These are phyloP conservation scores for Botia kubotai DNA, from an alignment of 2,797 vertebrate species.

Conservation along the genomic window DNA sequence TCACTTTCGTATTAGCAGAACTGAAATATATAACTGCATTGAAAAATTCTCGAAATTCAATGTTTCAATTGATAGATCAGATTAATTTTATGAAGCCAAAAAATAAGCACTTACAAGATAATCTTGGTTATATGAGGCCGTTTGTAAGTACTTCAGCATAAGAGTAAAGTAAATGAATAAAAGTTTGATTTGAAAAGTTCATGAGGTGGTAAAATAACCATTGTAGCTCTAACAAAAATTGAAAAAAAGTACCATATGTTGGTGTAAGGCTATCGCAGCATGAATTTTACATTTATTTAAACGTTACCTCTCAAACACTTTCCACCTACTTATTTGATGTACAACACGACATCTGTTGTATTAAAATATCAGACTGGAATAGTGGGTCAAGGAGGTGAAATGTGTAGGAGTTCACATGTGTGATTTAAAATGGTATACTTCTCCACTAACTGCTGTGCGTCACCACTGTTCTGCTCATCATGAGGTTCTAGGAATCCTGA, in stretches of 20 bases:
- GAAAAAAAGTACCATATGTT: conserved; percentile 10
- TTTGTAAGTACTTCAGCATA: background rate
- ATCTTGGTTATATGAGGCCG: background rate
- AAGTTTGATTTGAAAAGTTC: conserved; percentile 14
- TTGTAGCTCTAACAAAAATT: conserved; percentile 1
- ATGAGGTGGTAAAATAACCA: conserved; percentile 10
- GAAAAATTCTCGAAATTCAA: too few relatives aligned
- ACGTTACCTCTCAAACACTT: conserved; percentile 20
- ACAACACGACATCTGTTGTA: conserved; percentile 20
- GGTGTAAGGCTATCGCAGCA: background rate
- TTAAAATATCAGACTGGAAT: conserved; percentile 24
- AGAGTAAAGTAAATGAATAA: background rate
- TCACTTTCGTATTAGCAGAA: too few relatives aligned
- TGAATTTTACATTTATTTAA: conserved; percentile 26
- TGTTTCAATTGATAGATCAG: background rate
- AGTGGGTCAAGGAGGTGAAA: conserved; percentile 20
- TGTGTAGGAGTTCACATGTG: conserved; percentile 32
- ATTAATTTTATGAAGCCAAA: background rate
- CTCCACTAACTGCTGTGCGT: background rate
- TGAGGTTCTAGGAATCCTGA: background rate
- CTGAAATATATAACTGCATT: too few relatives aligned
- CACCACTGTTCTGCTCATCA: background rate
- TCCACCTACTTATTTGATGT: conserved; percentile 36
- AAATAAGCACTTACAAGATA: background rate
- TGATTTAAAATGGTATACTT: background rate